phyloP scores from a whole-genome alignment of 2,888 invertebrate genomes.

The Caprella mutica region DNA sequence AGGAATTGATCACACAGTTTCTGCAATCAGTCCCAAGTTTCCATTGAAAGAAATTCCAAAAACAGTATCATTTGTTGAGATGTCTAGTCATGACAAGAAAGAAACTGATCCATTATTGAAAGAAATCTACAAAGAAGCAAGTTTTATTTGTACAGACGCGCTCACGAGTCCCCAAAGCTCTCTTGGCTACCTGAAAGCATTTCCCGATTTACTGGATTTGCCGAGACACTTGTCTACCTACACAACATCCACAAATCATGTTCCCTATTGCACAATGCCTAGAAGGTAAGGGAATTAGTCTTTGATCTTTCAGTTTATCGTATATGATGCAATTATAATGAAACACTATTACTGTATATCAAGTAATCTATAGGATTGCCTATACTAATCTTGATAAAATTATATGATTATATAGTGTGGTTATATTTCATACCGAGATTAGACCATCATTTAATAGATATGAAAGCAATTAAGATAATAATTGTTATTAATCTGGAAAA shows the following conservation, averaged over 20 bases:
- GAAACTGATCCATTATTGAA: conserved; percentile 10
- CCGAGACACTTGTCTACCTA: conserved; percentile 6
- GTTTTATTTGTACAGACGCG: conserved; percentile 5
- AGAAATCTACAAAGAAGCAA: conserved; percentile 12
- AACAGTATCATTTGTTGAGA: conserved; percentile 31
- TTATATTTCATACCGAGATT: too few relatives aligned
- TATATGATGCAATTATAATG: too few relatives aligned
- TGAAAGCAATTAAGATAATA: too few relatives aligned
- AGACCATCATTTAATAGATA: too few relatives aligned
- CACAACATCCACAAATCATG: background rate
- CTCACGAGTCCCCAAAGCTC: conserved; percentile 9
- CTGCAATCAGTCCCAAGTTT: background rate
- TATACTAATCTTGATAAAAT: too few relatives aligned
- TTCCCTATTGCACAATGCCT: conserved; percentile 29
- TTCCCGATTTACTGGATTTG: conserved; percentile 28
- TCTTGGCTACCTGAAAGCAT: conserved; percentile 11
- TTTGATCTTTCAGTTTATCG: too few relatives aligned
- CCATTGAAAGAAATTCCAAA: conserved; percentile 4
- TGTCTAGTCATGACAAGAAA: conserved; percentile 19
- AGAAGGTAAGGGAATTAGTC: conserved; percentile 28
- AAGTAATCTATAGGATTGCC: too few relatives aligned
- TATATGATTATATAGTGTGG: too few relatives aligned
- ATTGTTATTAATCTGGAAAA: too few relatives aligned
- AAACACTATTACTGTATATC: too few relatives aligned
- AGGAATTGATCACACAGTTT: too few relatives aligned